Evolutionary conservation across 2,888 invertebrate species (phyloP).

Genomic region (Drosophila affinis): DNA sequence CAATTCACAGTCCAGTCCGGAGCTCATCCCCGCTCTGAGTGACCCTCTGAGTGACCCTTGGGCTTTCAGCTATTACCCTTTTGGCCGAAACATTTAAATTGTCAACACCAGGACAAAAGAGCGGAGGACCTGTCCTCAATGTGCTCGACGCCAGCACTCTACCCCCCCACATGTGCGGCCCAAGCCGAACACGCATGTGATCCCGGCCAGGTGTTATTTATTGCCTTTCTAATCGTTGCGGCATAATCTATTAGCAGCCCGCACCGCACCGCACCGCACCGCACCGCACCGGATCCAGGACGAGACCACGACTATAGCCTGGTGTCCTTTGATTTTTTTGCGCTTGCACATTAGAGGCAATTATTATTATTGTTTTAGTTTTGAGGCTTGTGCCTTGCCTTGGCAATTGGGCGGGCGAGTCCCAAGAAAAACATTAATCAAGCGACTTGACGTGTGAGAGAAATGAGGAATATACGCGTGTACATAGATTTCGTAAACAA

Average conservation of each 20-base stretch:
- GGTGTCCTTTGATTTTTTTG: conserved; percentile 42
- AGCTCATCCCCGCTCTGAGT: conserved; percentile 36
- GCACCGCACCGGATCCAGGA: conserved; percentile 23
- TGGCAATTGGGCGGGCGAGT: conserved; percentile 43
- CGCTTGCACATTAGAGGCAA: conserved; percentile 71
- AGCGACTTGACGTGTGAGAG: conserved; percentile 24
- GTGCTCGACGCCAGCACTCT: not conserved
- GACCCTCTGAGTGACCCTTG: conserved; percentile 11
- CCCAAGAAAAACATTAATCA: conserved; percentile 56
- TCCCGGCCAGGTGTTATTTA: conserved; percentile 82
- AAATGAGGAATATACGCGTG: not conserved
- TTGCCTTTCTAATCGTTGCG: conserved; percentile 82
- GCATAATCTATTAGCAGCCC: conserved; percentile 82
- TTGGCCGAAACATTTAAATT: conserved; percentile 67
- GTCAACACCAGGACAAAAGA: conserved; percentile 68
- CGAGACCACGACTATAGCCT: conserved; percentile 20
- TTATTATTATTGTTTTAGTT: conserved; percentile 74
- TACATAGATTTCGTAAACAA: not conserved
- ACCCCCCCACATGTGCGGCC: conserved; percentile 15
- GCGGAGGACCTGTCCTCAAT: conserved; percentile 44
- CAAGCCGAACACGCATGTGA: conserved; percentile 80
- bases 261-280: conserved; percentile 5
- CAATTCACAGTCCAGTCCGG: conserved; percentile 31
- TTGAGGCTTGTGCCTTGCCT: conserved; percentile 45
- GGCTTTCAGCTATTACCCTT: conserved; percentile 53